Base-by-base conservation (phyloP, 2,888 invertebrate species). In the Dasysyrphus tricinctus region DNA sequence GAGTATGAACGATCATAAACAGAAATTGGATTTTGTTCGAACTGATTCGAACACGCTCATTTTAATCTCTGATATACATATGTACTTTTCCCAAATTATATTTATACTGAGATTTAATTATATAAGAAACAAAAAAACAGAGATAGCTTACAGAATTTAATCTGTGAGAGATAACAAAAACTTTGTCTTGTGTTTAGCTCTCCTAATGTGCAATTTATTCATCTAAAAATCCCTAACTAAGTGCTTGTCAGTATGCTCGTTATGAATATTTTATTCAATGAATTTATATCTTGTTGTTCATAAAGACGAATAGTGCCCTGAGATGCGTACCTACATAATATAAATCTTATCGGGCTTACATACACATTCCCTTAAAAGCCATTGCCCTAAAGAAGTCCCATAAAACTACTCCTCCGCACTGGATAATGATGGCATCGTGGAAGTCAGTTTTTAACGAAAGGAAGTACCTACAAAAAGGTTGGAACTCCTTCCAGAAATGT, bases 211-310 rank as follows among this genome's bases (percentile, higher is more conserved):
- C 5, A 47, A 47, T 65, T 47, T 49, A 34, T 19, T 39, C 14
- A 39, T 12, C 14, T n/a, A 44, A 9, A 44, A 6, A 29, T 63
- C 16, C 47, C 14, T 49, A 49, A 65, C 14, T 49, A 49, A 65
- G 65, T 65, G 65, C 65, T 49, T 65, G 47, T 65, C 47, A 49
- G 49, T 34, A 49, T 14, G 34, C 47, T 65, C 6, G 19, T 49
- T 42, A 44, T 29, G 37, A 44, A 63, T 63, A 29, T 11, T 44
- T 24, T 12, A 61, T 44, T 63, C n/a, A 34, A 34, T 49, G 16
- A n/a, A 65, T 65, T 65, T 49, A 49, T 65, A 8, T 19, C 42
- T 34, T 65, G n/a, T 47, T 63, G 44, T 44, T 29, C 6, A n/a
- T 32, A 19, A 63, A 49, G 12, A 19, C n/a, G 24, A 39, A 59